Evolutionary conservation across 2,888 invertebrate genomes (phyloP).

Genomic region (Strigamia transsilvanica): DNA sequence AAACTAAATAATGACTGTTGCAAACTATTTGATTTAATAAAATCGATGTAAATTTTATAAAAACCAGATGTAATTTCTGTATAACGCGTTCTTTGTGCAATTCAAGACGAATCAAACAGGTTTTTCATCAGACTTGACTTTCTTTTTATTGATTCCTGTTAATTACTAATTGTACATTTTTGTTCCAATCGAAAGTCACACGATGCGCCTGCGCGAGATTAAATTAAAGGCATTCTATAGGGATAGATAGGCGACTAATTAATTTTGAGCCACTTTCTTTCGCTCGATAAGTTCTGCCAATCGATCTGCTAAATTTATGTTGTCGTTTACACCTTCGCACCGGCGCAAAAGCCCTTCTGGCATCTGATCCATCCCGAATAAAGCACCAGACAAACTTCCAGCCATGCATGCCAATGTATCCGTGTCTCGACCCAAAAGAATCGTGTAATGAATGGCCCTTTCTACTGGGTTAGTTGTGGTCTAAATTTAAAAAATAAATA

Average conservation of each 20-base stretch:
- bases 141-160: slow-evolving; percentile 14
- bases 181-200: neutral
- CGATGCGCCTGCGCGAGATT: slow-evolving; percentile 1
- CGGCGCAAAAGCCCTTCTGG: slow-evolving; percentile 54
- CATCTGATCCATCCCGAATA: slow-evolving; percentile 54
- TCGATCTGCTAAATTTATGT: slow-evolving; percentile 55
- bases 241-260: slow-evolving; percentile 24
- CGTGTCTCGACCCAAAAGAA: slow-evolving; percentile 46
- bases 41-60: too few relatives aligned
- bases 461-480: slow-evolving; percentile 39
- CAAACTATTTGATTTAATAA: too few relatives aligned
- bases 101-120: neutral
- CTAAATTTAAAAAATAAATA: neutral
- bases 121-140: slow-evolving; percentile 3
- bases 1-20: too few relatives aligned
- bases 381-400: slow-evolving; percentile 53
- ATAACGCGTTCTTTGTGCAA: too few relatives aligned
- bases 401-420: slow-evolving; percentile 54
- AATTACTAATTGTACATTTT: slow-evolving; percentile 20
- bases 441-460: slow-evolving; percentile 49
- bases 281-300: slow-evolving; percentile 50
- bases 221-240: neutral
- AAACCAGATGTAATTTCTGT: too few relatives aligned
- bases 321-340: slow-evolving; percentile 55
- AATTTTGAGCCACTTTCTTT: slow-evolving; percentile 45